These are phyloP conservation scores for Phasianus colchicus DNA, from an alignment of 2,113 vertebrate species.

Conservation along the genomic window DNA sequence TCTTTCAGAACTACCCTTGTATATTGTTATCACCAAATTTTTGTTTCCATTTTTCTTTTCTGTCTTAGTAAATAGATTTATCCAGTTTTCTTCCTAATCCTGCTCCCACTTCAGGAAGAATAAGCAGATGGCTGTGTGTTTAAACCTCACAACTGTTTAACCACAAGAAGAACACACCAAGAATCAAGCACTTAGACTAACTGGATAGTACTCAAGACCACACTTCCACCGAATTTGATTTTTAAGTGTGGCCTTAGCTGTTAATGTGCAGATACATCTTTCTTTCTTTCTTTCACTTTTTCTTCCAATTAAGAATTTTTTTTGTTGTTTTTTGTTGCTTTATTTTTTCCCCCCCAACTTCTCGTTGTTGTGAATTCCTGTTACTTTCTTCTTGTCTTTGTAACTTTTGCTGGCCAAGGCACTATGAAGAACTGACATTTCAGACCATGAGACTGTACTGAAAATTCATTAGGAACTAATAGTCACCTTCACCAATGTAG, in stretches of 20 bases:
- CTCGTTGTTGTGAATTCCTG: background rate
- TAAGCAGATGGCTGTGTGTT: background rate
- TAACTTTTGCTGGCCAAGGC: background rate
- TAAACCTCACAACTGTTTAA: background rate
- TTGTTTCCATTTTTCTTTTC: background rate
- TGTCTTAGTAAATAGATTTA: background rate
- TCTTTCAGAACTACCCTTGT: background rate
- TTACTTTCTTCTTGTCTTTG: background rate
- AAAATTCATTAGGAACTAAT: background rate
- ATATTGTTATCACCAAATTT: background rate
- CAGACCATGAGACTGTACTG: rapidly evolving
- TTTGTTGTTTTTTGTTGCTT: too few relatives aligned
- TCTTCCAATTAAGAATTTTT: background rate
- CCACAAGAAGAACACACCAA: background rate
- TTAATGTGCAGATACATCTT: background rate
- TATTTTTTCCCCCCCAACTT: too few relatives aligned
- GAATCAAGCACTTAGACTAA: background rate
- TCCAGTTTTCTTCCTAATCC: background rate
- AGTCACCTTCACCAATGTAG: background rate
- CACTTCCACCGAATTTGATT: background rate
- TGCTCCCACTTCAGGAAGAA: background rate
- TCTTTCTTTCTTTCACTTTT: background rate
- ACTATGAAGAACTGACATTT: background rate
- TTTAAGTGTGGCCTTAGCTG: background rate
- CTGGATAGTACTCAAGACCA: background rate